These are phyloP conservation scores for Leptoclinus maculatus DNA, from an alignment of 2,797 vertebrate genomes.

Conservation along the genomic window DNA sequence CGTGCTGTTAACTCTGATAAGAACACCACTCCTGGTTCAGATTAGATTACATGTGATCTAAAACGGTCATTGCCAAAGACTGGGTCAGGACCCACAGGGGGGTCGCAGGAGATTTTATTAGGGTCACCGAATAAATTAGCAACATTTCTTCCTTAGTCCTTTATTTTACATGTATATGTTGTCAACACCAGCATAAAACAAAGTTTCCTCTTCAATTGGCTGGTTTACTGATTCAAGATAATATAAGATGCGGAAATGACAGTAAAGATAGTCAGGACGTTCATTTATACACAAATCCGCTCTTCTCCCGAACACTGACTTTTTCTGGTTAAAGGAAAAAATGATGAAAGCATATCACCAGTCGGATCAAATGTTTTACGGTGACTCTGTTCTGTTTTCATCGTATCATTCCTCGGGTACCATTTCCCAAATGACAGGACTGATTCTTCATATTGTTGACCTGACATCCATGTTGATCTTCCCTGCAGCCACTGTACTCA, in stretches of 20 bases:
- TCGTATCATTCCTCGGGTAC: slow-evolving; percentile 78
- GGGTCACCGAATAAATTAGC: neutral
- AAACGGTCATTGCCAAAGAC: neutral
- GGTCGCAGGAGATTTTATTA: neutral
- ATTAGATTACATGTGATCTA: slow-evolving; percentile 26
- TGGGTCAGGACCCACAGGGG: too few species aligned
- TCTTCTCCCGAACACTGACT: too few species aligned
- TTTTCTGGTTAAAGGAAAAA: neutral
- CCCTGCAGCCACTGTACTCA: slow-evolving; percentile 84
- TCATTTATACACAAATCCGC: too few species aligned
- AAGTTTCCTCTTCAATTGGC: too few species aligned
- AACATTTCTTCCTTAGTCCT: neutral
- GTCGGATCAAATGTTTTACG: neutral
- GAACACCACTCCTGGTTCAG: slow-evolving; percentile 4
- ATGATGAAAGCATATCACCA: neutral
- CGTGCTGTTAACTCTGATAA: slow-evolving; percentile 36
- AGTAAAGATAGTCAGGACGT: too few species aligned
- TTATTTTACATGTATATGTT: too few species aligned
- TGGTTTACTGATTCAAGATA: too few species aligned
- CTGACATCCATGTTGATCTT: slow-evolving; percentile 84
- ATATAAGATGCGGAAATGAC: too few species aligned
- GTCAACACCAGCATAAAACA: too few species aligned
- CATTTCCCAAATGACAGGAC: slow-evolving; percentile 84
- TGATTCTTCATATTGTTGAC: slow-evolving; percentile 84
- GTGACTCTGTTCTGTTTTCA: neutral